Conservation (phyloP, 2,113 vertebrate species). For the Chitala chitala region DNA sequence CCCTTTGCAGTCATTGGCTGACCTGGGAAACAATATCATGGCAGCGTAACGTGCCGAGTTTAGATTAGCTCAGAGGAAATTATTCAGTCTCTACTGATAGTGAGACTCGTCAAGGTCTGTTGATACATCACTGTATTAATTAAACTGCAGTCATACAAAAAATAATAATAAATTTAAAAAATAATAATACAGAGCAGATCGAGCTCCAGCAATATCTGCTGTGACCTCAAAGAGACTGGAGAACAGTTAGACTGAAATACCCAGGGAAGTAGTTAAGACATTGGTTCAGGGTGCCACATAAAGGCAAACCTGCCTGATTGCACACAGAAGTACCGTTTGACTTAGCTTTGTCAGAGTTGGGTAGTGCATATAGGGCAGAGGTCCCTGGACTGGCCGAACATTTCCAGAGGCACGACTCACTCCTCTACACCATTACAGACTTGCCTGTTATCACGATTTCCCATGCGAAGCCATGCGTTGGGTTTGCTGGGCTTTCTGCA, state of each 20-base stretch:
- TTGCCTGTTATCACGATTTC: too few relatives aligned
- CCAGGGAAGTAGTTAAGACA: not conserved
- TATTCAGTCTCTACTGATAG: not conserved
- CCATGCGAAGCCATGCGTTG: too few relatives aligned
- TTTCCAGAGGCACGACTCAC: too few relatives aligned
- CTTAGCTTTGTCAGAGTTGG: not conserved
- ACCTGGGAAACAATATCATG: not conserved
- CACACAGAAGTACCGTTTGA: not conserved
- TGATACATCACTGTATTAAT: not conserved
- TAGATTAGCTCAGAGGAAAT: not conserved
- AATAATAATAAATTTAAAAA: too few relatives aligned
- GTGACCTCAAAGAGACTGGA: not conserved
- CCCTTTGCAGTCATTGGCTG: conserved; percentile 1
- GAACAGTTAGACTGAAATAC: not conserved
- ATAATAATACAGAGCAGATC: not conserved
- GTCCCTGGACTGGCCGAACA: too few relatives aligned
- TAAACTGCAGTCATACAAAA: not conserved
- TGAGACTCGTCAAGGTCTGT: not conserved
- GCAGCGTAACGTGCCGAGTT: not conserved
- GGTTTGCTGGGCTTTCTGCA: too few relatives aligned
- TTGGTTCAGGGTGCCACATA: not conserved
- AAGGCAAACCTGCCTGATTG: not conserved
- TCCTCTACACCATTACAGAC: too few relatives aligned
- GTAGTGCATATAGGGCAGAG: not conserved
- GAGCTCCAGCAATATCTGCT: not conserved